Percentiles rank a stretch among this genome's conserved stretches.
Evolutionary conservation across 2,888 invertebrate genomes (phyloP).

Genomic region (Prenolepis imparis): DNA sequence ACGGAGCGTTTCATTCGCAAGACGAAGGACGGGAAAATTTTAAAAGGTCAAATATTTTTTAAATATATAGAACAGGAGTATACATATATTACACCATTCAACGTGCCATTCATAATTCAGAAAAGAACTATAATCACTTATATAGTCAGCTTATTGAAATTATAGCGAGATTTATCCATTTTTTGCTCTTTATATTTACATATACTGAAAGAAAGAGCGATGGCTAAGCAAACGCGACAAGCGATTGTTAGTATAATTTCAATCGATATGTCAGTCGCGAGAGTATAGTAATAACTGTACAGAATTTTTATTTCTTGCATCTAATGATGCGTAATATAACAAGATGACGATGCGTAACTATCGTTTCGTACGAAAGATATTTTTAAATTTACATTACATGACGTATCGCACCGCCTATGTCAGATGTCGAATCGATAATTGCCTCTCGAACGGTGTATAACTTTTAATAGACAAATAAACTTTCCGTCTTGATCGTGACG

Average conservation of each 20-base stretch:
- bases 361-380: conserved; percentile 5
- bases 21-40: conserved; percentile 11
- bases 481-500: conserved; percentile 58
- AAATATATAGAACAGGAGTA: not conserved
- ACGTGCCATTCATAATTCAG: not conserved
- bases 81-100: not conserved
- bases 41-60: not conserved
- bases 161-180: not conserved
- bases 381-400: not conserved
- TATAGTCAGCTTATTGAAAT: not conserved
- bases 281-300: not conserved
- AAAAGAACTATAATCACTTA: not conserved
- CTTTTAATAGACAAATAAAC: conserved; percentile 57
- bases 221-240: not conserved
- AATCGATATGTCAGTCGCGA: not conserved
- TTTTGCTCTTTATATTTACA: not conserved
- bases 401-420: not conserved
- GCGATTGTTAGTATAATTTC: not conserved
- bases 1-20: not conserved
- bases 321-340: not conserved
- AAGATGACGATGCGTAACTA: not conserved
- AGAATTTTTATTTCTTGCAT: not conserved
- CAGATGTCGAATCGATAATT: not conserved
- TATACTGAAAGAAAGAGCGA: not conserved
- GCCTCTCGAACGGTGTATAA: not conserved